phyloP scores from a whole-genome alignment of 2,888 invertebrate genomes.

The Sminthurinus aureus region DNA sequence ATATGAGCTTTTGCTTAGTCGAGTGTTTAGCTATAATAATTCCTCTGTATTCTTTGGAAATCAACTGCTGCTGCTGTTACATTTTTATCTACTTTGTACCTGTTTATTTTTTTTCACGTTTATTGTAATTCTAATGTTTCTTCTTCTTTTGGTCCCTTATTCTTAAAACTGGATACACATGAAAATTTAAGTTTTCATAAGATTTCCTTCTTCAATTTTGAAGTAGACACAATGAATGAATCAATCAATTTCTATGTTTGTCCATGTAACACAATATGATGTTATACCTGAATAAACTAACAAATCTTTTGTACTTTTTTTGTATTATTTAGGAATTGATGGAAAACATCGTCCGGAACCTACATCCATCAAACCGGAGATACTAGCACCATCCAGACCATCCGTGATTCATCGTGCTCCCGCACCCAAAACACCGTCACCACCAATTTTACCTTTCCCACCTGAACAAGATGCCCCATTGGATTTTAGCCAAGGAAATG shows the following conservation, averaged over 20 bases:
- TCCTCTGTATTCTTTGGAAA: not conserved
- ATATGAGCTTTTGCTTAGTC: too few relatives aligned
- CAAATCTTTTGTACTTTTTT: not conserved
- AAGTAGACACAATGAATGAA: too few relatives aligned
- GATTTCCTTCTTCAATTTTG: too few relatives aligned
- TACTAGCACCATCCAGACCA: constrained; percentile 64
- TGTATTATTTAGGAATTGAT: constrained; percentile 41
- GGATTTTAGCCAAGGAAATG: constrained; percentile 60
- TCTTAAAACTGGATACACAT: too few relatives aligned
- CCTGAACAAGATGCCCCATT: constrained; percentile 63
- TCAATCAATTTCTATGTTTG: not conserved
- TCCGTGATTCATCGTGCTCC: constrained; percentile 87
- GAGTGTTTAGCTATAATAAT: too few relatives aligned
- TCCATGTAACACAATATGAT: not conserved
- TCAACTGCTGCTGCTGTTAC: not conserved
- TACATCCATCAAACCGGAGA: constrained; percentile 54
- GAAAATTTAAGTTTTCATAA: too few relatives aligned
- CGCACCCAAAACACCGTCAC: constrained; percentile 57
- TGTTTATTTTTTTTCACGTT: too few relatives aligned
- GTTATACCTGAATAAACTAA: too few relatives aligned
- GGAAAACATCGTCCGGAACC: constrained; percentile 48
- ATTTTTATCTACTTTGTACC: not conserved
- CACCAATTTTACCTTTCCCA: constrained; percentile 62
- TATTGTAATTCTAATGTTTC: too few relatives aligned
- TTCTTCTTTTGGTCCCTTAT: too few relatives aligned